Evolutionary conservation across 2,888 invertebrate species (phyloP), one percentile per base, ranked within the genome.

Genomic region (Hartigia nigra): DNA sequence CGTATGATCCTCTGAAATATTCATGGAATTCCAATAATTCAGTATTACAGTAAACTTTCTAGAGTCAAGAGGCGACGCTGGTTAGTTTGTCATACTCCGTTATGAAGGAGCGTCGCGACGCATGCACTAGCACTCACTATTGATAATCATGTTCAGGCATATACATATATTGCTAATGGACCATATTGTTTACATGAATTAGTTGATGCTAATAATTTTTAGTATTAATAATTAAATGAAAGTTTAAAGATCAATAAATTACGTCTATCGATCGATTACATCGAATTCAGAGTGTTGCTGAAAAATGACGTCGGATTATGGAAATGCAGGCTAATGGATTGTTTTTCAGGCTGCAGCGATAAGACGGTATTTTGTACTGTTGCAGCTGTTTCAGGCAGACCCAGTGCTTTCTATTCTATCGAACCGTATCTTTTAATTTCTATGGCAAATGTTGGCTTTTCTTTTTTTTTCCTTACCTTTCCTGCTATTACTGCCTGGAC

Each of bases 401-500:
- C 76, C 83, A 76, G 82, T 83, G 80, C 81, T 83, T 35, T 77
- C 81, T 79, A 76, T 77, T 78, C 84, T 81, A 81, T 74, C 82
- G 78, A 81, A 77, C 77, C 37, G 32, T 72, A 9, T 72, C 31
- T 72, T 32, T 72, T 14, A 55, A 55, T 55, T 55, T 14, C 39
- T 55, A 55, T 36, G 35, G 12, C 34, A 37, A 39, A 34, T 34
- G 34, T 12, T 55, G 74, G 31, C 55, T 75, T 36, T 23, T 76
- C 39, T 80, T 39, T 72, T 76, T 74, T 14, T 37, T 74, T 69
- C 32, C 35, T 81, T 92, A 97, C 97, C 95, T 97, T 97, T 91
- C 96, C 96, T 90, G 95, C 96, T 88, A 97, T 96, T 84, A 96
- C 94, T 39, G 97, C 97, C 92, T 97, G 97, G 75, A 98, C 97